phyloP scores from a whole-genome alignment of 2,113 vertebrate genomes.

The Leptosomus discolor region DNA sequence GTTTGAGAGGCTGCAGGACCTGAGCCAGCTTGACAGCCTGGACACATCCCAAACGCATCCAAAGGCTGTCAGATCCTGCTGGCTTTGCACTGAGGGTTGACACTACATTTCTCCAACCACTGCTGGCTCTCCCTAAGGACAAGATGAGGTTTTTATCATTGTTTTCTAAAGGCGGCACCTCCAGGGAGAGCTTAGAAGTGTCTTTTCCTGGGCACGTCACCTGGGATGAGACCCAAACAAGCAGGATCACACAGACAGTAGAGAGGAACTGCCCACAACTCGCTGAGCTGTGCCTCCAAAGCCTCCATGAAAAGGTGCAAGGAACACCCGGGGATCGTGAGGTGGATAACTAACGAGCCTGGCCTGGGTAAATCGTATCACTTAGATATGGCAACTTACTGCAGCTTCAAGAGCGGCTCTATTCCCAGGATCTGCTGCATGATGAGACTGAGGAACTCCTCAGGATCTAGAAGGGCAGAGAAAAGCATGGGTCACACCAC shows the following conservation, averaged over 20 bases:
- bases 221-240: background rate
- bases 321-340: background rate
- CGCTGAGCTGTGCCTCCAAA: background rate
- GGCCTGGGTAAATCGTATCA: background rate
- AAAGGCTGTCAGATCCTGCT: background rate
- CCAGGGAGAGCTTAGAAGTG: background rate
- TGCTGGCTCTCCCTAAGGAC: background rate
- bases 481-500: background rate
- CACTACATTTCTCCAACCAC: background rate
- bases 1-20: background rate
- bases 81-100: background rate
- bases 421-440: slow-evolving; percentile 85
- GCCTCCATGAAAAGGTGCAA: background rate
- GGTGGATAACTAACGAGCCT: background rate
- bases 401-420: slow-evolving; percentile 85
- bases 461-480: slow-evolving; percentile 77
- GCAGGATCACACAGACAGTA: background rate
- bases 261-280: background rate
- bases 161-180: background rate
- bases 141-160: background rate
- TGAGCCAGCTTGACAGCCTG: background rate
- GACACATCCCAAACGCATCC: background rate
- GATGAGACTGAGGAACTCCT: slow-evolving; percentile 88
- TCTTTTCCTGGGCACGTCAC: background rate
- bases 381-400: slow-evolving; percentile 66